These are phyloP conservation scores for Acomys russatus DNA, from an alignment of 2,797 vertebrate genomes.

Conservation along the genomic window DNA sequence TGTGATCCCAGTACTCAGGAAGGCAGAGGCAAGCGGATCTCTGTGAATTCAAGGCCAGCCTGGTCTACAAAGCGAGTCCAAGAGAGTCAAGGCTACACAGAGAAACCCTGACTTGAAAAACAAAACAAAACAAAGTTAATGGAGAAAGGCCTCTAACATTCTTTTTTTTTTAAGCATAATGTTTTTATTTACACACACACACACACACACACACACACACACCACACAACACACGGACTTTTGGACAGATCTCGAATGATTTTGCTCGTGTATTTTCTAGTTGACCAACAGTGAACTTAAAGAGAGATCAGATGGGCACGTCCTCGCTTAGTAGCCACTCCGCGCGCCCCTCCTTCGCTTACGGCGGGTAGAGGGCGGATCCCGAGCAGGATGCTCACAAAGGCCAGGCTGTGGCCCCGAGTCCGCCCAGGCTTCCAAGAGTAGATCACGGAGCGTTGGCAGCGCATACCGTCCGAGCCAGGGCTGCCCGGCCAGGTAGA, in stretches of 20 bases:
- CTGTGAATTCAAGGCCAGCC: no score
- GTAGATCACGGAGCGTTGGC: not conserved
- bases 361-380: not conserved
- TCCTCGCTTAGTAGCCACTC: not conserved
- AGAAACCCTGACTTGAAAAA: no score
- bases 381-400: not conserved
- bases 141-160: not conserved
- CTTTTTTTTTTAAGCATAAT: not conserved
- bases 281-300: not conserved
- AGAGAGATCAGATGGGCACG: not conserved
- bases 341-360: fast-evolving
- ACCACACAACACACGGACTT: not conserved
- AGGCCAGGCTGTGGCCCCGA: not conserved
- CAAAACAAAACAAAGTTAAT: no score
- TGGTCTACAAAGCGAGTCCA: no score
- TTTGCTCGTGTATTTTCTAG: constrained; percentile 8
- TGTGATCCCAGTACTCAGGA: no score
- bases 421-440: not conserved
- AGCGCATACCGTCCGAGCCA: not conserved
- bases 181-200: not conserved
- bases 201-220: not conserved
- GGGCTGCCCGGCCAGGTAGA: not conserved
- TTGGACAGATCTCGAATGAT: not conserved
- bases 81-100: no score
- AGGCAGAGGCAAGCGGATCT: no score